Percentiles rank a stretch among this genome's conserved stretches.
Conservation (phyloP, 2,113 vertebrate genomes). For the Drymodes brunneopygia region DNA sequence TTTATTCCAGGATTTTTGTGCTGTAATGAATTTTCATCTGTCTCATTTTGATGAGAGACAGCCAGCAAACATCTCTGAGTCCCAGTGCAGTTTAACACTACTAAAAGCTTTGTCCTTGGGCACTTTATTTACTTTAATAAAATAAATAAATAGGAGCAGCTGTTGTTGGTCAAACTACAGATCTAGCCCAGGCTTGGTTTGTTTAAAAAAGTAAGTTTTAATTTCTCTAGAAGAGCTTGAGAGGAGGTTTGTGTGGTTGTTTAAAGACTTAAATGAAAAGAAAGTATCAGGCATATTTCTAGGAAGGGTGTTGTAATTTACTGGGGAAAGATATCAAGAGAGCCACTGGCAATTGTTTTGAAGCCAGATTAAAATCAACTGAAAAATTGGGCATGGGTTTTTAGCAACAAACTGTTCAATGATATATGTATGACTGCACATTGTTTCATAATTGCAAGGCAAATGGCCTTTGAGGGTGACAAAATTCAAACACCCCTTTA, state of each 20-base stretch:
- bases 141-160: not conserved
- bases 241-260: not conserved
- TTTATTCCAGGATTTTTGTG: not conserved
- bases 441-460: not conserved
- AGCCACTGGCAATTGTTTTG: not conserved
- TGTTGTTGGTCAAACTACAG: not conserved
- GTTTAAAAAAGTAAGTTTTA: not conserved
- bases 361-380: conserved; percentile 3
- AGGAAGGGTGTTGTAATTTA: not conserved
- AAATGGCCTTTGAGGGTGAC: not conserved
- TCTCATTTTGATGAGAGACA: not conserved
- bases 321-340: not conserved
- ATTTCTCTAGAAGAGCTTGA: not conserved
- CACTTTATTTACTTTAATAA: not conserved
- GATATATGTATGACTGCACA: not conserved
- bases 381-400: not conserved
- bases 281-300: not conserved
- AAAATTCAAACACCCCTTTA: not conserved
- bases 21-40: not conserved
- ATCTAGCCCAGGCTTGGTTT: not conserved
- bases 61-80: not conserved
- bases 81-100: not conserved
- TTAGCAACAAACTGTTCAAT: not conserved
- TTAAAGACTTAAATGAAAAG: not conserved
- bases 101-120: not conserved